Evolutionary conservation across 2,888 invertebrate genomes (phyloP).

Genomic region (Parasteatoda lunata): DNA sequence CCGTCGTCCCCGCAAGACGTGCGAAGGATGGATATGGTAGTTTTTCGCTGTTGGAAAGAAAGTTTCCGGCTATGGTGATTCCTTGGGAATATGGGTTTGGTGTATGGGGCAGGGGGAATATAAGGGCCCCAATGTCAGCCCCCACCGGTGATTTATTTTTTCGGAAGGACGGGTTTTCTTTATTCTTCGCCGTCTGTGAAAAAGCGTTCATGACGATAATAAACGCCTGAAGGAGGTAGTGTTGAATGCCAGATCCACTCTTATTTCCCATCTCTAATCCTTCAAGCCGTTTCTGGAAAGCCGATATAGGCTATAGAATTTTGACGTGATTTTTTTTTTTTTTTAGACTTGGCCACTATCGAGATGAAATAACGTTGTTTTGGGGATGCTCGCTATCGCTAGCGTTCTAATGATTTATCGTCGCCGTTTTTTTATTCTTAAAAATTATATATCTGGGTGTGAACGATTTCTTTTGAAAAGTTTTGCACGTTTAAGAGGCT

Average conservation of each 20-base stretch:
- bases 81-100: constrained; percentile 26
- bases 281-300: constrained; percentile 10
- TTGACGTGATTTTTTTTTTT: not conserved
- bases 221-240: constrained; percentile 8
- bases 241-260: constrained; percentile 29
- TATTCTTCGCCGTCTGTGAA: constrained; percentile 37
- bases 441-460: no score
- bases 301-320: not conserved
- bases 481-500: no score
- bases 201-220: constrained; percentile 45
- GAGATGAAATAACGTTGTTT: no score
- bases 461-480: no score
- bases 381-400: no score
- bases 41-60: constrained; percentile 49
- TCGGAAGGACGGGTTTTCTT: constrained; percentile 8
- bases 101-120: constrained; percentile 11
- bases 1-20: constrained; percentile 54
- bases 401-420: no score
- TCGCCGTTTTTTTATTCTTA: no score
- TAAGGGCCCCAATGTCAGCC: not conserved
- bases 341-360: not conserved
- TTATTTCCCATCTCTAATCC: constrained; percentile 51
- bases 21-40: constrained; percentile 67
- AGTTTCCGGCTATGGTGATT: constrained; percentile 37
- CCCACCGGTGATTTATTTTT: constrained; percentile 44